Percentiles rank a stretch among this genome's conserved stretches.
These are phyloP conservation scores for Melanophora roralis DNA, from an alignment of 2,888 invertebrate genomes.

Conservation along the genomic window DNA sequence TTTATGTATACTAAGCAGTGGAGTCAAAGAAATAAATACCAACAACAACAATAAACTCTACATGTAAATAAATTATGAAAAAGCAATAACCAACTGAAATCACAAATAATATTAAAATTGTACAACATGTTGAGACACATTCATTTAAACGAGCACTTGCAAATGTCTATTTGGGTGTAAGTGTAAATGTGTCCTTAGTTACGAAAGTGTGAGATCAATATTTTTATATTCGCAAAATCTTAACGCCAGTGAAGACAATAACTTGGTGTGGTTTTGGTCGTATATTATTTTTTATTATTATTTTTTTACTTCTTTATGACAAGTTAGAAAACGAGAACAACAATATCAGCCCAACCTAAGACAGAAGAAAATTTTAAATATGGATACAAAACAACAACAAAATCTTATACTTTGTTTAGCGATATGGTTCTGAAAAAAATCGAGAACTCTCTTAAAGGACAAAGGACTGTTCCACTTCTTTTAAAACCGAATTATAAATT, in stretches of 20 bases:
- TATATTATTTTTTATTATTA: not conserved
- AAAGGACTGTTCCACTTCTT: too few species aligned
- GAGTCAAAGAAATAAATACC: not conserved
- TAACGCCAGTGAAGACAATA: not conserved
- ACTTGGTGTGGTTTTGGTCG: conserved; percentile 18
- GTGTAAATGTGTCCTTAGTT: not conserved
- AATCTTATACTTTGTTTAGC: not conserved
- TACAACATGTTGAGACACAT: conserved; percentile 14
- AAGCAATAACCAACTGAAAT: conserved; percentile 37
- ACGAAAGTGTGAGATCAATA: not conserved
- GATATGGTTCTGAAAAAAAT: too few species aligned
- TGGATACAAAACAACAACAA: not conserved
- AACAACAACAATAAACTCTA: not conserved
- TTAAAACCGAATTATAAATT: too few species aligned
- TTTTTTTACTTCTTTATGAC: conserved; percentile 33
- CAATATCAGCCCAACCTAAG: conserved; percentile 35
- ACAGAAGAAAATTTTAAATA: not conserved
- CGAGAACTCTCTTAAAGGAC: too few species aligned
- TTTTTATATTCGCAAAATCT: conserved; percentile 9
- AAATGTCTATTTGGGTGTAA: not conserved
- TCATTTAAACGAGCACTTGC: not conserved
- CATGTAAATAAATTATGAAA: conserved; percentile 14
- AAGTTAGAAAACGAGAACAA: conserved; percentile 52
- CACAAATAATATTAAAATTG: conserved; percentile 38
- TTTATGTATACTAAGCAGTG: too few species aligned